Evolutionary conservation across 2,797 vertebrate species (phyloP).

Genomic region (Poeciliopsis turneri): DNA sequence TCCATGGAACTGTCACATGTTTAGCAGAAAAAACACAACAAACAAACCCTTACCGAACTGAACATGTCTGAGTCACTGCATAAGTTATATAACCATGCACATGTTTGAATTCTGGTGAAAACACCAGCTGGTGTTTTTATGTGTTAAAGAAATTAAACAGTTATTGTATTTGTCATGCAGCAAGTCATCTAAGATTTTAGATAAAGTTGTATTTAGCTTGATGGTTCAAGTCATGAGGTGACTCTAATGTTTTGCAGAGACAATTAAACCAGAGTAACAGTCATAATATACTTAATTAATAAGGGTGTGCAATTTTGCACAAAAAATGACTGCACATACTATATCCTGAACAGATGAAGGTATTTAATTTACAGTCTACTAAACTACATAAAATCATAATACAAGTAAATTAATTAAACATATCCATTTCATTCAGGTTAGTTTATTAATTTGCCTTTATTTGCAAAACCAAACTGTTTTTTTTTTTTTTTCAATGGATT

Average conservation of each 20-base stretch:
- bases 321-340: background rate
- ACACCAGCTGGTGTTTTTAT: background rate
- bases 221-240: background rate
- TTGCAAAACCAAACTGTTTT: background rate
- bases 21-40: slow-evolving; percentile 9
- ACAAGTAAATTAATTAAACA: background rate
- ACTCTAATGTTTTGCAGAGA: background rate
- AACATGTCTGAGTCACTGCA: slow-evolving; percentile 5
- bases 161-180: background rate
- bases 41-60: slow-evolving; percentile 10
- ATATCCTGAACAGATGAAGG: background rate
- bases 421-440: background rate
- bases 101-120: slow-evolving; percentile 9
- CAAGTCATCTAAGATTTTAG: background rate
- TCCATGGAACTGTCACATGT: slow-evolving; percentile 20
- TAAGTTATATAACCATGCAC: slow-evolving; percentile 4
- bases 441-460: background rate
- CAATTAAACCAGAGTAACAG: background rate
- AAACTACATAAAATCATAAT: background rate
- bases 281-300: background rate
- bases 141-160: background rate
- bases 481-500: background rate
- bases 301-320: background rate
- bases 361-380: background rate
- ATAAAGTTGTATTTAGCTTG: background rate